Evolutionary conservation across 2,888 invertebrate genomes (phyloP), one percentile per base, ranked within the genome.

Genomic region (Rambutsinella grinnellia): DNA sequence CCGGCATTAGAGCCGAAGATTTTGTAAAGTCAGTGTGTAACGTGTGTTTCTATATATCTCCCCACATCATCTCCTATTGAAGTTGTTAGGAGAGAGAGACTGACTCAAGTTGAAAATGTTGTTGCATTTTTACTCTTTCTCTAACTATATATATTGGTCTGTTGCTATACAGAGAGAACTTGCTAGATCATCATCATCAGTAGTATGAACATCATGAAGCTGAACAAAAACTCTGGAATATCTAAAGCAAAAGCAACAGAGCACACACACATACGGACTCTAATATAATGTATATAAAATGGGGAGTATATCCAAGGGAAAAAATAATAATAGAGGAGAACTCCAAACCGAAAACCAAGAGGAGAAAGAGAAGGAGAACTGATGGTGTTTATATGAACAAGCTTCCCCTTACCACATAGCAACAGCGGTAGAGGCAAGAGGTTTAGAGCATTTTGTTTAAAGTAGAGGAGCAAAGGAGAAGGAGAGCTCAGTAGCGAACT

Each of bases 401-500:
- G 56, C 58, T 57, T 56, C 46, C 47, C 51, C 61, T 66, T 47
- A 49, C 66, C 74, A 74, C 74, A 74, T 74, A 74, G 74, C 67
- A 74, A 74, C 74, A 74, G 74, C 74, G 57, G 57, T 23, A 62
- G 47, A 23, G 21, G n/a, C 6, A 17, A 8, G 8, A 3, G 26
- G 57, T 15, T 57, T 8, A 23, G 10, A 23, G 24, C 10, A 23
- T 54, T 19, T 21, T 23, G 21, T 57, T 65, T 57, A 49, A 66
- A 66, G 54, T 46, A 57, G 56, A 56, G 26, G 61, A 67, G 51
- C 62, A 57, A 49, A 74, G 62, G 56, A 67, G 74, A 62, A 44
- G 51, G 28, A 27, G 54, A 56, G 67, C 56, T 74, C 67, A 74
- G 74, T 74, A 67, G 74, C 74, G 67, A 74, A 67, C 67, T 51